Evolutionary conservation across 1,140 invertebrate genomes (phyloP), one percentile per base, ranked within the genome.

Genomic region (Bicyclus anynana): DNA sequence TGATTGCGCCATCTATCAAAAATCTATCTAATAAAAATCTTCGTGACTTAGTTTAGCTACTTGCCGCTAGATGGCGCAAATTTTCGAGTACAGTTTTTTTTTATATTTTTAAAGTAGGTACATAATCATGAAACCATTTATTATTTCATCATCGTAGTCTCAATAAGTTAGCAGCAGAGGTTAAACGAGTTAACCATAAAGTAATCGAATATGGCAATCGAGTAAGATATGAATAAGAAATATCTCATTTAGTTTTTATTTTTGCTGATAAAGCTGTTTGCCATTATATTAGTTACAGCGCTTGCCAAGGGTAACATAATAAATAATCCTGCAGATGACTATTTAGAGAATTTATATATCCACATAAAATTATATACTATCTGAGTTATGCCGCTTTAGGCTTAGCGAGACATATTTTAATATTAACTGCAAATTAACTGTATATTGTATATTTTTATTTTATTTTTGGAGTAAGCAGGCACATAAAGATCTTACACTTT

Each of bases 201-300:
- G 23, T 47, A 47, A 59, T 66, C 63, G 59, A 62, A 62, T 62
- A 62, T 21, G 49, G 48, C 54, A 38, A 55, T 59, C 47, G 42
- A 23, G 7, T 51, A 55, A 55, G 26, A 54, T 26, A 54, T 27
- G 42, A 48, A 47, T 61, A 65, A 53, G 50, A 60, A 57, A 50
- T 65, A 56, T 65, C 62, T 65, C 62, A 66, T 54, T 51, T 62
- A 66, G 59, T 52, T 48, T 44, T 66, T 54, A 55, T 44, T 2
- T 58, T 38, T 42, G 54, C 26, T 50, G 59, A 51, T 40, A 35
- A 10, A 42, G 26, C 52, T 54, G 51, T 51, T 66, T 66, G 60
- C 60, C 50, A 61, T 61, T 61, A 55, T 38, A 29, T 38, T 50
- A 51, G 29, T 65, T 53, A 60, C 49, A 55, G 49, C 53, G 26